Conservation (phyloP, 1,140 invertebrate genomes). For the Episyrphus balteatus region DNA sequence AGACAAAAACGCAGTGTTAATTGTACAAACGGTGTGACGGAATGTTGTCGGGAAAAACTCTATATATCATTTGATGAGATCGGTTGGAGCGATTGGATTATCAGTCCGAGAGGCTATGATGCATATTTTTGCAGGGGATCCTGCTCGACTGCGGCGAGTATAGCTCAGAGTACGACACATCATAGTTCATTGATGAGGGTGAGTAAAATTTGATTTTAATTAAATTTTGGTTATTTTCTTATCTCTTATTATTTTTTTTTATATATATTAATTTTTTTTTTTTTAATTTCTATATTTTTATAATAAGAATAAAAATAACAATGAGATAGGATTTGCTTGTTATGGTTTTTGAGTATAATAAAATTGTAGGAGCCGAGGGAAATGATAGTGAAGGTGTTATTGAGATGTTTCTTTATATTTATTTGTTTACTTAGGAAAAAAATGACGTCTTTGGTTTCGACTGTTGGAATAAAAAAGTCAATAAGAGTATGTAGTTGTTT, state of each 20-base stretch:
- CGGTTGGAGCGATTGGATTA: slow-evolving; percentile 81
- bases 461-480: too few relatives aligned
- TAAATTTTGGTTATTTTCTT: neutral
- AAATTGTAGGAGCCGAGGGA: too few relatives aligned
- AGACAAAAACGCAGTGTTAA: slow-evolving; percentile 55
- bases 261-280: neutral
- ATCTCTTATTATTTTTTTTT: neutral
- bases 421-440: too few relatives aligned
- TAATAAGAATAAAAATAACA: too few relatives aligned
- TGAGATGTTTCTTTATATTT: too few relatives aligned
- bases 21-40: slow-evolving; percentile 54
- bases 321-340: too few relatives aligned
- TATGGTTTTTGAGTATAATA: too few relatives aligned
- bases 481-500: too few relatives aligned
- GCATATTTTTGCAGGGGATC: slow-evolving; percentile 76
- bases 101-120: slow-evolving; percentile 65
- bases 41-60: slow-evolving; percentile 73
- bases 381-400: too few relatives aligned
- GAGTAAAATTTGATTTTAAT: slow-evolving; percentile 15
- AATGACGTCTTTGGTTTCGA: too few relatives aligned
- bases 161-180: slow-evolving; percentile 50
- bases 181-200: slow-evolving; percentile 64
- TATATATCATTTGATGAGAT: slow-evolving; percentile 73
- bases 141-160: slow-evolving; percentile 55
- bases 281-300: too few relatives aligned